Conservation (phyloP, 1,140 invertebrate genomes). For the Drosophila pseudoananassae region DNA sequence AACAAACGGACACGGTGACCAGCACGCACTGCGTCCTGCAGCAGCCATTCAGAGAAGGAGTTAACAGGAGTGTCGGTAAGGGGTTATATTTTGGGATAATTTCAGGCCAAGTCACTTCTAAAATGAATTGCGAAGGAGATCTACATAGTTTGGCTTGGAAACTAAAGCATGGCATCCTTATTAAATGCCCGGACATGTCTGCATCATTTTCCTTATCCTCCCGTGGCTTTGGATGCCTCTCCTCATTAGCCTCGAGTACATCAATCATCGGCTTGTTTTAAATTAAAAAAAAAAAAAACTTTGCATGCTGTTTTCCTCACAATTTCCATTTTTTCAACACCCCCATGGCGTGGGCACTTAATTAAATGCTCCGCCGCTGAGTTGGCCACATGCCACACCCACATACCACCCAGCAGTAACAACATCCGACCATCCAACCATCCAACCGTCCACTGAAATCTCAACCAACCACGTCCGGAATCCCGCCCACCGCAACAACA, state of each 20-base stretch:
- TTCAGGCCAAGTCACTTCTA: not conserved
- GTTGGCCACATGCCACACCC: constrained; percentile 29
- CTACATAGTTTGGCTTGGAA: no score
- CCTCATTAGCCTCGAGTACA: constrained; percentile 78
- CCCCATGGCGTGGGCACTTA: constrained; percentile 57
- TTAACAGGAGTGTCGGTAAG: not conserved
- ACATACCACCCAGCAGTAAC: not conserved
- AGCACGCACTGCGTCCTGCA: not conserved
- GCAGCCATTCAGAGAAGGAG: constrained; percentile 6
- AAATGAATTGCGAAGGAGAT: not conserved
- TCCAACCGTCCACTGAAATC: constrained; percentile 23
- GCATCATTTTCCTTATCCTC: not conserved
- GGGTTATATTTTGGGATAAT: not conserved
- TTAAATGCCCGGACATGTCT: not conserved
- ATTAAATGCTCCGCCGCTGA: constrained; percentile 57
- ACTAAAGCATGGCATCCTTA: not conserved
- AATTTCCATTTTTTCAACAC: not conserved
- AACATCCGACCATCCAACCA: not conserved
- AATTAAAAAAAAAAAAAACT: constrained; percentile 54
- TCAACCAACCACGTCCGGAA: constrained; percentile 46
- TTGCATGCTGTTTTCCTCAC: constrained; percentile 49
- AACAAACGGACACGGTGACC: constrained; percentile 9
- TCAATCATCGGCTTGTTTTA: constrained; percentile 79
- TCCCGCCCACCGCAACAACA: constrained; percentile 62
- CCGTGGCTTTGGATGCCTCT: constrained; percentile 19